These are phyloP conservation scores for Oxytorus armatus DNA, from an alignment of 2,888 invertebrate species.

Conservation along the genomic window DNA sequence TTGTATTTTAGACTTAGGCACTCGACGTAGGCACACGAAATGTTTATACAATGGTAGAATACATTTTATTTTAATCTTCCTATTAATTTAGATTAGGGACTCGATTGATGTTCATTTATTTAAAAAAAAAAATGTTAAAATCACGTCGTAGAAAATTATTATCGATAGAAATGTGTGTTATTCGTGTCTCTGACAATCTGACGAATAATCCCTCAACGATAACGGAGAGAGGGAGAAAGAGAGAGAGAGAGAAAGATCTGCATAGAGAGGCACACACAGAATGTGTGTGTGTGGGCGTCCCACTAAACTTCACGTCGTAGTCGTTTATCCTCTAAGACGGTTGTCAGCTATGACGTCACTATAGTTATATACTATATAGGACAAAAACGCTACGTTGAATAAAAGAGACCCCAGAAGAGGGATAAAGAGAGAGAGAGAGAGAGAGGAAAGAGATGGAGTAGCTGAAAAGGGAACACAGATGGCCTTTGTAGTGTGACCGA, in stretches of 20 bases:
- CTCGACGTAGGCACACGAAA: too few relatives aligned
- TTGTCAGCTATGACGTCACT: slow-evolving; percentile 64
- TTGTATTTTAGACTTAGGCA: too few relatives aligned
- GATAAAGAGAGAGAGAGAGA: slow-evolving; percentile 19
- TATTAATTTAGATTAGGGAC: slow-evolving; percentile 1
- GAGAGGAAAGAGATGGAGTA: slow-evolving; percentile 29
- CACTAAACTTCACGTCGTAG: slow-evolving; percentile 59
- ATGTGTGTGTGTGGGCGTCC: slow-evolving; percentile 56
- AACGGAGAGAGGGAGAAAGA: slow-evolving; percentile 15
- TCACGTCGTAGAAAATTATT: slow-evolving; percentile 39
- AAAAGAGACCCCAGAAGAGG: slow-evolving; percentile 64
- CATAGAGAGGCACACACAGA: slow-evolving; percentile 19
- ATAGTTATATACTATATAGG: slow-evolving; percentile 41
- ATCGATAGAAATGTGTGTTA: slow-evolving; percentile 27
- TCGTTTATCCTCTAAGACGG: slow-evolving; percentile 62
- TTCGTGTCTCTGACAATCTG: slow-evolving; percentile 22
- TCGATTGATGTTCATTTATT: not conserved
- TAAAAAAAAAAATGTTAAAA: not conserved
- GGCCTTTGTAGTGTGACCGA: slow-evolving; percentile 77
- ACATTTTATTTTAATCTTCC: slow-evolving; percentile 3
- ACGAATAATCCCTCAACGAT: slow-evolving; percentile 24
- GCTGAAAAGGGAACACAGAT: slow-evolving; percentile 76
- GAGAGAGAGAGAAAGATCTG: slow-evolving; percentile 5
- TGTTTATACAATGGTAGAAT: too few relatives aligned
- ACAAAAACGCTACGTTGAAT: slow-evolving; percentile 53